Evolutionary conservation across 2,797 vertebrate genomes (phyloP).

Genomic region (Carcharodon carcharias): DNA sequence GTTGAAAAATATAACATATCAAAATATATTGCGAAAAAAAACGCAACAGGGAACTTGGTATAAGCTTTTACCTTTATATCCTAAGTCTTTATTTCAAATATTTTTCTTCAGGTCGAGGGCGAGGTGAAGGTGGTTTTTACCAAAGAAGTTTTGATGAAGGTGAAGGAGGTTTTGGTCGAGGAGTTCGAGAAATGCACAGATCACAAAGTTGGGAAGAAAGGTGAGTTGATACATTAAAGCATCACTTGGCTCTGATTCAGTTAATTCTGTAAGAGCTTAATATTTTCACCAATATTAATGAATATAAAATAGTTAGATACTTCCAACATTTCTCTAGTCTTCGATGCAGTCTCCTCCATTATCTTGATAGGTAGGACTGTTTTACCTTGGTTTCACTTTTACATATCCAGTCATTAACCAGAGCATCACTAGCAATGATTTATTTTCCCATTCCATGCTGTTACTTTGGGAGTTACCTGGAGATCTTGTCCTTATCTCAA

Average conservation of each 20-base stretch:
- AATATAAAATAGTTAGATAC: not conserved
- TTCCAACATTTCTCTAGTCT: not conserved
- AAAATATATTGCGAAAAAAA: not conserved
- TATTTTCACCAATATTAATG: not conserved
- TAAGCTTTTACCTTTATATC: not conserved
- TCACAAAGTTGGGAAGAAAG: slow-evolving; percentile 99
- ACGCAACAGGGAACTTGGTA: not conserved
- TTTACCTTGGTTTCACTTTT: not conserved
- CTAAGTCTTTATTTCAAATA: slow-evolving; percentile 43
- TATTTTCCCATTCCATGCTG: not conserved
- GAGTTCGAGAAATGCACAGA: slow-evolving; percentile 92
- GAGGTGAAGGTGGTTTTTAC: slow-evolving; percentile 98
- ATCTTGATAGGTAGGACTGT: not conserved
- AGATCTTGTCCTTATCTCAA: not conserved
- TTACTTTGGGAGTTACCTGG: not conserved
- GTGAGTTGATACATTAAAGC: slow-evolving; percentile 52
- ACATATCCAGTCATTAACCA: not conserved
- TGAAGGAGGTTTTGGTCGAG: slow-evolving; percentile 90
- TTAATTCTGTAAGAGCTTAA: not conserved
- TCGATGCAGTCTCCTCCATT: not conserved
- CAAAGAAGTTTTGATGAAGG: slow-evolving; percentile 99
- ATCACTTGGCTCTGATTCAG: not conserved
- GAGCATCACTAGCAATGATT: not conserved
- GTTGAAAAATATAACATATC: not conserved
- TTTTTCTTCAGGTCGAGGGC: slow-evolving; percentile 79